Conservation (phyloP, 2,888 invertebrate species). For the Salticus scenicus region DNA sequence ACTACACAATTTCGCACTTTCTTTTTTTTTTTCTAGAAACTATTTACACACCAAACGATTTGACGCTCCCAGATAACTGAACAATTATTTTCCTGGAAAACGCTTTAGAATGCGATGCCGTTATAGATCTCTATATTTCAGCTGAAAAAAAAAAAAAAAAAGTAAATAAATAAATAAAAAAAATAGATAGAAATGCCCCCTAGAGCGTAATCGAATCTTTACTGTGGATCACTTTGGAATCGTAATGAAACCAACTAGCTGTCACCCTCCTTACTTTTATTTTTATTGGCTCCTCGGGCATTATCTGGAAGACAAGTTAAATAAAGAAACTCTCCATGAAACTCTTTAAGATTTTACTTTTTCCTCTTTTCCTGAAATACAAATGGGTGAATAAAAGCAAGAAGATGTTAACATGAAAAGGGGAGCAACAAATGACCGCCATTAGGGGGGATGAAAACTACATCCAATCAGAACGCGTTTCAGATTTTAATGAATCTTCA, state of each 20-base stretch:
- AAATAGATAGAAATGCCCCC: background rate
- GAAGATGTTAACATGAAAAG: background rate
- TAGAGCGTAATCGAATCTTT: constrained; percentile 3
- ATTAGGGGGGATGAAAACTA: background rate
- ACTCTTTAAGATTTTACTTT: background rate
- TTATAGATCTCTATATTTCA: too few species aligned
- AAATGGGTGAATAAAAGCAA: background rate
- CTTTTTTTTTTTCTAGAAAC: background rate
- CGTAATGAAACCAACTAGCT: background rate
- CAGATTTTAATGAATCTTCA: constrained; percentile 4
- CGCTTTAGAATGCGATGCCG: background rate
- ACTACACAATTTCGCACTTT: too few species aligned
- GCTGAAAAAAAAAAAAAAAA: too few species aligned
- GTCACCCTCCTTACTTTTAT: background rate
- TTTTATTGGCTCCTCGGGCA: background rate
- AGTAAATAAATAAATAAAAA: too few species aligned
- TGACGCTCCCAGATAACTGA: background rate
- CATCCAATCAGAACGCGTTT: background rate
- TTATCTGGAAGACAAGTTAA: background rate
- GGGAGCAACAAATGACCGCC: background rate
- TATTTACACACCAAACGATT: background rate
- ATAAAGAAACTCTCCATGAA: background rate
- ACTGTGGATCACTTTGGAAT: background rate
- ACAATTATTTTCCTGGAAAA: background rate
- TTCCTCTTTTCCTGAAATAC: background rate